Evolutionary conservation across 30 jellyfish, hydroid and myxozoan genomes (phyloP).

Genomic region (Hydractinia echinata): DNA sequence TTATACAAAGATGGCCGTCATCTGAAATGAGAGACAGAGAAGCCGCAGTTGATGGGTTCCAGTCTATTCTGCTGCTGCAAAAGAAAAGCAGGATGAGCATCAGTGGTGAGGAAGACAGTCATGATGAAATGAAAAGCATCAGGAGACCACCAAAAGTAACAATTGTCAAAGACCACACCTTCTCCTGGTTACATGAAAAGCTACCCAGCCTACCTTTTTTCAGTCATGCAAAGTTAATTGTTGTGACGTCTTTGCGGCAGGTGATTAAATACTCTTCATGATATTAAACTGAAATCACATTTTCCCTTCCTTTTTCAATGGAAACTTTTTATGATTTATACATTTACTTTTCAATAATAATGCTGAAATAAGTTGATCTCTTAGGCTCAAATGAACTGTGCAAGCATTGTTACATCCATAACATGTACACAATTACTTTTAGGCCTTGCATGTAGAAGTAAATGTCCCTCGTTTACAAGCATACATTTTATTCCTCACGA

Average conservation of each 20-base stretch:
- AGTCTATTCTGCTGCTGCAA: neutral
- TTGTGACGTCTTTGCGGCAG: constrained; percentile 66
- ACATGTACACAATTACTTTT: neutral
- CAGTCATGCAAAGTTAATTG: constrained; percentile 29
- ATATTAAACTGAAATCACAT: neutral
- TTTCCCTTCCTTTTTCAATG: neutral
- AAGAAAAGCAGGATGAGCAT: neutral
- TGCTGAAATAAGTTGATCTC: too few species aligned
- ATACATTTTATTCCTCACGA: constrained; percentile 46
- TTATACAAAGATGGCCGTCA: constrained; percentile 67
- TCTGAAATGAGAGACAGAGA: constrained; percentile 65
- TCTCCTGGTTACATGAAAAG: constrained; percentile 56
- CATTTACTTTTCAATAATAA: too few species aligned
- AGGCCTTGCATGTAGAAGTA: constrained; percentile 81
- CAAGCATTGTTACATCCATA: too few species aligned
- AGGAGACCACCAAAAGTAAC: neutral
- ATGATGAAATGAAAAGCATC: neutral
- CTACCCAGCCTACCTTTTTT: constrained; percentile 54
- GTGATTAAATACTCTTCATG: constrained; percentile 11
- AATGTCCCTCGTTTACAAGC: constrained; percentile 61
- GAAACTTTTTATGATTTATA: neutral
- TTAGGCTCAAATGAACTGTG: too few species aligned
- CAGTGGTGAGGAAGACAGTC: neutral
- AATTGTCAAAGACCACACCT: constrained; percentile 12
- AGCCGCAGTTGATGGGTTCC: constrained; percentile 67